These are phyloP conservation scores for Cordilura impudica DNA, from an alignment of 2,888 invertebrate genomes.

Conservation along the genomic window DNA sequence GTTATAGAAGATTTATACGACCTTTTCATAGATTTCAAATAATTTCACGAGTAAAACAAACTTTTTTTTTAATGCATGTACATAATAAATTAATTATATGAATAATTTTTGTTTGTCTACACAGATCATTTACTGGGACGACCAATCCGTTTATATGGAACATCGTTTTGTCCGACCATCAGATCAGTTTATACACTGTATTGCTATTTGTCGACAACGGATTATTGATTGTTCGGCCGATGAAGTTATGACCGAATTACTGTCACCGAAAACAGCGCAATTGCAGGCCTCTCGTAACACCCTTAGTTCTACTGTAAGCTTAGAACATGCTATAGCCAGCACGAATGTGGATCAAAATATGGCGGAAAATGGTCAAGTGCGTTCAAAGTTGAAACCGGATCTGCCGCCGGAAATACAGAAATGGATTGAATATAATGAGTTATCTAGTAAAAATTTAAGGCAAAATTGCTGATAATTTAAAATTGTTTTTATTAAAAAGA, in stretches of 20 bases:
- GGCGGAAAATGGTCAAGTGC: slow-evolving; percentile 73
- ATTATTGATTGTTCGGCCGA: slow-evolving; percentile 79
- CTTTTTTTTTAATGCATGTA: too few species aligned
- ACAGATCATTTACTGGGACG: slow-evolving; percentile 92
- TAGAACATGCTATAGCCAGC: slow-evolving; percentile 64
- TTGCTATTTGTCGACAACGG: slow-evolving; percentile 79
- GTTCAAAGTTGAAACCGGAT: slow-evolving; percentile 79
- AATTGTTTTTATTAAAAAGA: slow-evolving; percentile 18
- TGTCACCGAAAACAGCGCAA: slow-evolving; percentile 68
- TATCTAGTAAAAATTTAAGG: slow-evolving; percentile 84
- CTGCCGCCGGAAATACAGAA: slow-evolving; percentile 83
- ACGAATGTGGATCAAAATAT: slow-evolving; percentile 65
- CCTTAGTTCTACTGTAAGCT: slow-evolving; percentile 69
- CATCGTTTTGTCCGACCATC: slow-evolving; percentile 86
- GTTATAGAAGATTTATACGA: slow-evolving; percentile 87
- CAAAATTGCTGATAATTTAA: slow-evolving; percentile 67
- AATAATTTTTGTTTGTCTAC: slow-evolving; percentile 13
- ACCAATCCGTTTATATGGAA: slow-evolving; percentile 88
- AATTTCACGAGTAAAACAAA: slow-evolving; percentile 83
- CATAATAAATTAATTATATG: too few species aligned
- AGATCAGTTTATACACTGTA: slow-evolving; percentile 85
- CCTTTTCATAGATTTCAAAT: slow-evolving; percentile 86
- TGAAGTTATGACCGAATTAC: slow-evolving; percentile 78
- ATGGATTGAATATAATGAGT: slow-evolving; percentile 85
- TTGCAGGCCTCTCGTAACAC: slow-evolving; percentile 68